A percentile compares a stretch with the other conserved stretches of the same genome.
These are phyloP conservation scores for Cassiopea andromeda DNA, from an alignment of 30 jellyfish, hydroid and myxozoan species.

Conservation along the genomic window DNA sequence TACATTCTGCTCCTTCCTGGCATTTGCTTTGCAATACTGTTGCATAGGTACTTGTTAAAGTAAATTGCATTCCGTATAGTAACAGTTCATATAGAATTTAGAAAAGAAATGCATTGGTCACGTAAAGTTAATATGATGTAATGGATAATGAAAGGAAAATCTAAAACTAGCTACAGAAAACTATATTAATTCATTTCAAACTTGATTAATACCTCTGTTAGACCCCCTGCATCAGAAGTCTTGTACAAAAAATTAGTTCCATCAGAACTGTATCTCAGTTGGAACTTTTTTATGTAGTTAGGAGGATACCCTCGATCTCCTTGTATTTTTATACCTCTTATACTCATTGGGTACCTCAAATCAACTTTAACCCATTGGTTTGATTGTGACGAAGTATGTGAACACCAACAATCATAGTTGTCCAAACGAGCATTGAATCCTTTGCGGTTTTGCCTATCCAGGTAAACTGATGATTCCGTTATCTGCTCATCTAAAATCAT, in stretches of 20 bases:
- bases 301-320: constrained; percentile 57
- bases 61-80: too few species aligned
- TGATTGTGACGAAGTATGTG: constrained; percentile 6
- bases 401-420: constrained; percentile 52
- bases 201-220: neutral
- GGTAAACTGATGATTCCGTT: constrained; percentile 32
- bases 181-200: neutral
- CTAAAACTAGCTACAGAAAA: neutral
- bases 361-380: constrained; percentile 68
- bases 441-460: neutral
- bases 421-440: constrained; percentile 68
- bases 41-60: too few species aligned
- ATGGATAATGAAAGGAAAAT: too few species aligned
- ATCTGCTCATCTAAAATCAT: constrained; percentile 50
- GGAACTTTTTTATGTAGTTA: constrained; percentile 50
- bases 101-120: too few species aligned
- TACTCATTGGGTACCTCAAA: constrained; percentile 38
- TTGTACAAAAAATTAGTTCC: constrained; percentile 3
- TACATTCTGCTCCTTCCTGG: too few species aligned
- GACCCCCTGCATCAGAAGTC: neutral
- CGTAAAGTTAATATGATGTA: too few species aligned
- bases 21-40: too few species aligned
- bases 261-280: constrained; percentile 49
- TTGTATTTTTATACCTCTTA: constrained; percentile 68
- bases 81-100: too few species aligned